These are phyloP conservation scores for Steinernema scapterisci DNA, from an alignment of 2,888 invertebrate species.

Conservation along the genomic window DNA sequence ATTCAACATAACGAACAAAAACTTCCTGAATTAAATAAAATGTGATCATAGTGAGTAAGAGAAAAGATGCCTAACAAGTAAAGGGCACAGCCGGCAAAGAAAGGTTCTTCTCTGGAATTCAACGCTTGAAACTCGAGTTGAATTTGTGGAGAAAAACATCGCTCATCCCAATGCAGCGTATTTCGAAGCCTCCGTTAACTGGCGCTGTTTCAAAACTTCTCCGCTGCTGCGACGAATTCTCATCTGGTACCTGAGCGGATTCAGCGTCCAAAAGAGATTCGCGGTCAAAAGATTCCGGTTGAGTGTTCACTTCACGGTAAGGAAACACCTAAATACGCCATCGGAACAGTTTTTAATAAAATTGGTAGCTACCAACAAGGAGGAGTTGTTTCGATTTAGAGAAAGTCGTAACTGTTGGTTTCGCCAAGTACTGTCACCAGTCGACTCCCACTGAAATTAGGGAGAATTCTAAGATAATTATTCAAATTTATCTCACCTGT, in stretches of 20 bases:
- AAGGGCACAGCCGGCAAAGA: background rate
- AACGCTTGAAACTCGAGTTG: conserved; percentile 47
- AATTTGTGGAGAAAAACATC: conserved; percentile 43
- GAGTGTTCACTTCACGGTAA: conserved; percentile 44
- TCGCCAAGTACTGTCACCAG: conserved; percentile 56
- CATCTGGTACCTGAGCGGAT: background rate
- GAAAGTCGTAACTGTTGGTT: conserved; percentile 63
- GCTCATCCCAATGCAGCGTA: conserved; percentile 49
- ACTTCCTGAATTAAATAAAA: background rate
- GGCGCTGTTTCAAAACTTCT: conserved; percentile 26
- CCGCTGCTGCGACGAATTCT: background rate
- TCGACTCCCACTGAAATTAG: conserved; percentile 53
- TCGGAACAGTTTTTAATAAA: no score
- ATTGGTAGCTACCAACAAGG: conserved; percentile 38
- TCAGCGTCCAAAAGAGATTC: conserved; percentile 33
- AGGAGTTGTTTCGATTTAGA: conserved; percentile 53
- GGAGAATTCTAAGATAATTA: no score
- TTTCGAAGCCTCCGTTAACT: conserved; percentile 33
- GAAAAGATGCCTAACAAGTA: conserved; percentile 17
- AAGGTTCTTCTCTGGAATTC: background rate
- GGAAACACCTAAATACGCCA: conserved; percentile 51
- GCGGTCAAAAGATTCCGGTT: conserved; percentile 34
- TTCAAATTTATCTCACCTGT: conserved; percentile 21
- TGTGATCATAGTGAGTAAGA: background rate
- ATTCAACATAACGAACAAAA: background rate